Evolutionary conservation across 2,797 vertebrate genomes (phyloP).

Genomic region (Geotrypetes seraphini): DNA sequence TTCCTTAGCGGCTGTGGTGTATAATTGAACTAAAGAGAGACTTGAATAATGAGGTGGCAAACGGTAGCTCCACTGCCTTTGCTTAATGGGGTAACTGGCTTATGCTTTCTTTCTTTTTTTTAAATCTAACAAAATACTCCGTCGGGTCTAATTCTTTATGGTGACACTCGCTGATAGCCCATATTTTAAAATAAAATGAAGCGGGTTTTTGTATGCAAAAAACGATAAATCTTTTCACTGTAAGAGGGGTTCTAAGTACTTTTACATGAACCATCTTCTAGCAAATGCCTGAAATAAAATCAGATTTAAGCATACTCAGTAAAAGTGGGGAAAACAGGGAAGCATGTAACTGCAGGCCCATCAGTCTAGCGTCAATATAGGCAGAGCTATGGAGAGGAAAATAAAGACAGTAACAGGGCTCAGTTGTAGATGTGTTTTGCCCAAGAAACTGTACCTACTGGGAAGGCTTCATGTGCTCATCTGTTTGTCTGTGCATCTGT

Average conservation of each 20-base stretch:
- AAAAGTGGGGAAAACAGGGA: too few species aligned
- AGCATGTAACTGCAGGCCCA: too few species aligned
- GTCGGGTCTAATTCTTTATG: slow-evolving; percentile 50
- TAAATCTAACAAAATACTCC: slow-evolving; percentile 52
- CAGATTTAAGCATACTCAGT: too few species aligned
- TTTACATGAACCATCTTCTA: slow-evolving; percentile 36
- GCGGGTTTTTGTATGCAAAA: slow-evolving; percentile 27
- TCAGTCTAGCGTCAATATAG: too few species aligned
- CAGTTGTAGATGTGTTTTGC: too few species aligned
- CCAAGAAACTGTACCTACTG: too few species aligned
- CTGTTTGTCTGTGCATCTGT: too few species aligned
- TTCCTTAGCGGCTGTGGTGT: slow-evolving; percentile 60
- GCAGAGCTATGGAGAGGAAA: too few species aligned
- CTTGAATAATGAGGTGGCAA: slow-evolving; percentile 60
- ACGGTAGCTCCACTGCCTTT: slow-evolving; percentile 34
- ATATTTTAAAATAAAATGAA: slow-evolving; percentile 46
- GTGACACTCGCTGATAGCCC: slow-evolving; percentile 50
- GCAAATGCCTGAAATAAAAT: slow-evolving; percentile 23
- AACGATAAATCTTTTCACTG: slow-evolving; percentile 35
- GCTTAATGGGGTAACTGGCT: slow-evolving; percentile 46
- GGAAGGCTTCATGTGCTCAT: too few species aligned
- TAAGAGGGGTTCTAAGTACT: slow-evolving; percentile 32
- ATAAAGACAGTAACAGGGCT: too few species aligned
- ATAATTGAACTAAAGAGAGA: slow-evolving; percentile 69
- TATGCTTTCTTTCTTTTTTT: slow-evolving; percentile 17